Evolutionary conservation across 2,113 vertebrate species (phyloP).

Genomic region (Eidolon helvum): DNA sequence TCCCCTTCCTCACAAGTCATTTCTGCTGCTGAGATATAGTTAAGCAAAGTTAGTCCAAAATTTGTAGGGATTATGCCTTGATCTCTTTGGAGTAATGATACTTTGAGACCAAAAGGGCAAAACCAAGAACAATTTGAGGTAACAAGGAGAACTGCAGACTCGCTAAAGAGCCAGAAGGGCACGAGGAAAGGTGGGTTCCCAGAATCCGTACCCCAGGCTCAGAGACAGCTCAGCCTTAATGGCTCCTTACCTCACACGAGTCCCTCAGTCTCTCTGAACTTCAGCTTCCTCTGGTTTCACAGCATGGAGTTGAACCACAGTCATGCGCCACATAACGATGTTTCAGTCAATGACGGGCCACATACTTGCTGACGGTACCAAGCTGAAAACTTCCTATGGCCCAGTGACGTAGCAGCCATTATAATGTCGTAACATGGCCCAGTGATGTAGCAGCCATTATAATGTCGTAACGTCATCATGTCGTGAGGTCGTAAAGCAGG

Average conservation of each 20-base stretch:
- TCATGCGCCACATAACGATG: rapidly evolving
- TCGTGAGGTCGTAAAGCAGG: not conserved
- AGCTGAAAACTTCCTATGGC: not conserved
- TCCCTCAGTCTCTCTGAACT: not conserved
- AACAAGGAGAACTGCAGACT: not conserved
- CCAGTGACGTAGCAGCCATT: not conserved
- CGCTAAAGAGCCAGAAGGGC: not conserved
- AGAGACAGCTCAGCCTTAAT: too few relatives aligned
- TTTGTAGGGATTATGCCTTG: not conserved
- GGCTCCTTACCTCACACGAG: not conserved
- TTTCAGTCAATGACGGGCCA: not conserved
- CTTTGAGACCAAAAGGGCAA: not conserved
- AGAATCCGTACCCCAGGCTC: rapidly evolving
- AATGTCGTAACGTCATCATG: not conserved
- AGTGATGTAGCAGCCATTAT: not conserved
- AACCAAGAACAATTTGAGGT: not conserved
- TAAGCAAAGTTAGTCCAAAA: not conserved
- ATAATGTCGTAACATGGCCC: too few relatives aligned
- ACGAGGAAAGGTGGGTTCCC: not conserved
- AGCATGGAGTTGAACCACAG: not conserved
- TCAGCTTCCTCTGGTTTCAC: not conserved
- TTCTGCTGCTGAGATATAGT: not conserved
- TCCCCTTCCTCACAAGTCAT: not conserved
- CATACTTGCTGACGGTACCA: rapidly evolving
- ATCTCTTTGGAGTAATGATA: not conserved